Evolutionary conservation across 2,797 vertebrate species (phyloP), one percentile per base, ranked within the genome.

Genomic region (Cyclopterus lumpus): DNA sequence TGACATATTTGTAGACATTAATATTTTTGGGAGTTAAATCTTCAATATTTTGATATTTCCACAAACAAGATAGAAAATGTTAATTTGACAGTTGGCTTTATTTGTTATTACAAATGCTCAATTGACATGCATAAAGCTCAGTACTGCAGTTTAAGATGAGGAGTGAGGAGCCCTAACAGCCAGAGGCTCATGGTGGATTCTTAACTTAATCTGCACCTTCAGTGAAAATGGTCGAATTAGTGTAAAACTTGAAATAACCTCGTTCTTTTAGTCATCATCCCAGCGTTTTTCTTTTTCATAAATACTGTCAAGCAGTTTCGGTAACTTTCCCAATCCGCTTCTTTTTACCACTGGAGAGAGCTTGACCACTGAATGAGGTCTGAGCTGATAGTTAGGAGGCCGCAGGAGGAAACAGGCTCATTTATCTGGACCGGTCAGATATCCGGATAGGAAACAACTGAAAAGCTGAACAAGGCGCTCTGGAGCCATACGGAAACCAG

Each of bases 371-470:
- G 72, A 69, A 58, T 4, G 60, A 79, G 83, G 49, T 77, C 36
- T 46, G 70, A 77, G 78, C 46, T 73, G 86, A 32, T 69, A 83
- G 65, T 83, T 36, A 55, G 72, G 78, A 84, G 83, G 82, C 80
- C 73, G 48, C 92, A 89, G 93, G 94, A 96, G 96, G 97, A 97
- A 97, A 96, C 96, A 95, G 94, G 94, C 94, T 94, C 95, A 95
- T 96, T 96, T 99, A 99, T 99, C 97, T 96, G 94, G 94, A 94
- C 93, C 89, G 94, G 95, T 94, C 94, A 98, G 97, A 96, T 96
- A 96, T 97, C 98, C 97, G 97, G 97, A 96, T 93, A 96, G 97
- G 97, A 99, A 99, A 95, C 96, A 94, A 95, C 93, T 94, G 96
- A 94, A 93, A 71, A 93, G 83, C 87, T 95, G 95, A 73, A 60